Percentiles rank a stretch among this genome's conserved stretches.
phyloP scores from a whole-genome alignment of 2,113 vertebrate genomes.

The Actenoides hombroni region DNA sequence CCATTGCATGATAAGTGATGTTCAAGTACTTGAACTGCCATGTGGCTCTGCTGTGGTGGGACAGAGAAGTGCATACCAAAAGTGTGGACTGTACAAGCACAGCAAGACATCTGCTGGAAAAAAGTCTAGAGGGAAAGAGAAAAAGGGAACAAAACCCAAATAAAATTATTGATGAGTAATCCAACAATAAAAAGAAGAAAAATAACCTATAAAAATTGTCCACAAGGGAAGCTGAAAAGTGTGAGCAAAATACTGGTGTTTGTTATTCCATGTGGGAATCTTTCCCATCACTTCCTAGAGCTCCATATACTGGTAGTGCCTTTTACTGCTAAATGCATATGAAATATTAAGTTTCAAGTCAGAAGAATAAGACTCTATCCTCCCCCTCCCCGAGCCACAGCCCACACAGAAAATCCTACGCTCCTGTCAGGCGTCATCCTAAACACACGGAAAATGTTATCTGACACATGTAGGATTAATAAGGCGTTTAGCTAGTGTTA shows the following conservation, averaged over 20 bases:
- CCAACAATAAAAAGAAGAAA: background rate
- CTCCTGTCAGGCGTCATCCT: background rate
- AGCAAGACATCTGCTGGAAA: background rate
- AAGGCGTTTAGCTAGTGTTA: constrained; percentile 2
- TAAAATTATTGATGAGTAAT: background rate
- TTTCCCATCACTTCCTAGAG: background rate
- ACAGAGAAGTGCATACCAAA: background rate
- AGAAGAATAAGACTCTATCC: background rate
- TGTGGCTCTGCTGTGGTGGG: background rate
- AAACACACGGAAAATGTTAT: background rate
- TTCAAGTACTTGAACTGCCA: background rate
- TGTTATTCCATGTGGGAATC: background rate
- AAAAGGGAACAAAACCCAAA: background rate
- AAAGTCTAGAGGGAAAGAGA: background rate
- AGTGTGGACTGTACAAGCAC: background rate
- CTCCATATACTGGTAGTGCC: background rate
- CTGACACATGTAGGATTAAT: constrained; percentile 14
- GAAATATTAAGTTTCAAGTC: background rate
- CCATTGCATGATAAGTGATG: background rate
- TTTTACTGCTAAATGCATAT: background rate
- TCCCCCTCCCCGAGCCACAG: background rate
- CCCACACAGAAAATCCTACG: background rate
- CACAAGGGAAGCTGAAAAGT: background rate
- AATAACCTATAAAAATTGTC: background rate
- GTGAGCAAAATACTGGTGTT: background rate